Percentiles rank a stretch among this genome's conserved stretches.
phyloP scores from a whole-genome alignment of 1,140 invertebrate species.

The Contarinia nasturtii region DNA sequence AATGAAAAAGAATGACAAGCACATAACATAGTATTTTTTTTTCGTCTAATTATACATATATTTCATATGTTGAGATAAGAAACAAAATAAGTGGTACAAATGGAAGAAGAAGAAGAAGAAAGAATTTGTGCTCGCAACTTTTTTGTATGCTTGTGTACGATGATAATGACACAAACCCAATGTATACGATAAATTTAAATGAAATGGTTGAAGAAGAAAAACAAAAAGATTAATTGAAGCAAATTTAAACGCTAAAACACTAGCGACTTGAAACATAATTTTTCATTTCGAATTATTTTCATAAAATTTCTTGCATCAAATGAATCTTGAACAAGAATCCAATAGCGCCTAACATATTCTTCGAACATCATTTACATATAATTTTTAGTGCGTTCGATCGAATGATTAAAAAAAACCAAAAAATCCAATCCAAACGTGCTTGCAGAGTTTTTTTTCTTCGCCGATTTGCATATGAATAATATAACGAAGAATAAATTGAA shows the following conservation, averaged over 20 bases:
- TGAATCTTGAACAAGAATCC: too few relatives aligned
- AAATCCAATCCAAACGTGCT: too few relatives aligned
- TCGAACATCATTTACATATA: too few relatives aligned
- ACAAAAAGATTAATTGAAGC: background rate
- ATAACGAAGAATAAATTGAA: background rate
- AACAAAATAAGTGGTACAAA: constrained; percentile 14
- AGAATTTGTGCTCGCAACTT: background rate
- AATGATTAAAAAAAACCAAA: too few relatives aligned
- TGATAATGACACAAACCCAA: background rate
- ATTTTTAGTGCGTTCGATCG: too few relatives aligned
- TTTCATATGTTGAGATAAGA: constrained; percentile 14
- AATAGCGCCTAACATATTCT: too few relatives aligned
- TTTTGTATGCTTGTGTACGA: background rate
- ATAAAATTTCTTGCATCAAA: too few relatives aligned
- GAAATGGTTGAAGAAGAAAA: background rate
- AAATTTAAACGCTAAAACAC: background rate
- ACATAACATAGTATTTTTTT: too few relatives aligned
- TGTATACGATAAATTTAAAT: background rate
- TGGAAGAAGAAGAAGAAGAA: constrained; percentile 7
- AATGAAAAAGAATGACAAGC: constrained; percentile 13
- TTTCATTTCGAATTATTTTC: too few relatives aligned
- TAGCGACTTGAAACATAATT: too few relatives aligned
- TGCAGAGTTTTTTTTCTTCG: too few relatives aligned
- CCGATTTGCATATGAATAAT: too few relatives aligned
- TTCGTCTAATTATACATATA: constrained; percentile 1